Evolutionary conservation across 2,113 vertebrate genomes (phyloP).

Genomic region (Natator depressus): DNA sequence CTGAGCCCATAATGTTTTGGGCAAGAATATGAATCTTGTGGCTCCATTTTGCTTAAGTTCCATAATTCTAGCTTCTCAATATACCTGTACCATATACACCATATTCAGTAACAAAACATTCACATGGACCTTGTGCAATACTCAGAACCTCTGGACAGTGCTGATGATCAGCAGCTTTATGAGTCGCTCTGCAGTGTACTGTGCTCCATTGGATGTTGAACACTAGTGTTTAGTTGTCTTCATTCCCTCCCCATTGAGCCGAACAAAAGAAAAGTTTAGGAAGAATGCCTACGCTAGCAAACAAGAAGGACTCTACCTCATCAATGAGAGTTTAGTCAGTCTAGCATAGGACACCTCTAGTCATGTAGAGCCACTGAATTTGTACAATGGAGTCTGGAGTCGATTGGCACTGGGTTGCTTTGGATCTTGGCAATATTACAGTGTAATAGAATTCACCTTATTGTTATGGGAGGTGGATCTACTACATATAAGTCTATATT

Average conservation of each 20-base stretch:
- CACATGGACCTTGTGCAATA: neutral
- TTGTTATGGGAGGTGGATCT: constrained; percentile 49
- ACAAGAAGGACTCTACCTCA: accelerated
- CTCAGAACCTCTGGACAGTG: neutral
- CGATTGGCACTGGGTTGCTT: neutral
- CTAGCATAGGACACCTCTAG: neutral
- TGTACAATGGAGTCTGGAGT: neutral
- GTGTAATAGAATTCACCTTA: constrained; percentile 40
- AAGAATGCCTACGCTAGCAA: neutral
- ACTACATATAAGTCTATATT: constrained; percentile 20
- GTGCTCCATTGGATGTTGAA: neutral
- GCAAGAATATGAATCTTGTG: neutral
- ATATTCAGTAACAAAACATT: neutral
- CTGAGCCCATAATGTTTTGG: neutral
- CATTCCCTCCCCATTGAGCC: neutral
- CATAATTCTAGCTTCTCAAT: neutral
- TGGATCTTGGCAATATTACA: constrained; percentile 36
- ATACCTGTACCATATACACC: neutral
- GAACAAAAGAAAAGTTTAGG: neutral
- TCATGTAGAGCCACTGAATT: accelerated
- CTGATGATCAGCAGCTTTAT: neutral
- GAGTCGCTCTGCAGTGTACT: neutral
- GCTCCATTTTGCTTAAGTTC: constrained; percentile 2
- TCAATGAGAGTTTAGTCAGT: neutral
- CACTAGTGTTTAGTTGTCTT: neutral